Conservation (phyloP, 2,888 invertebrate genomes). For the Automeris io region DNA sequence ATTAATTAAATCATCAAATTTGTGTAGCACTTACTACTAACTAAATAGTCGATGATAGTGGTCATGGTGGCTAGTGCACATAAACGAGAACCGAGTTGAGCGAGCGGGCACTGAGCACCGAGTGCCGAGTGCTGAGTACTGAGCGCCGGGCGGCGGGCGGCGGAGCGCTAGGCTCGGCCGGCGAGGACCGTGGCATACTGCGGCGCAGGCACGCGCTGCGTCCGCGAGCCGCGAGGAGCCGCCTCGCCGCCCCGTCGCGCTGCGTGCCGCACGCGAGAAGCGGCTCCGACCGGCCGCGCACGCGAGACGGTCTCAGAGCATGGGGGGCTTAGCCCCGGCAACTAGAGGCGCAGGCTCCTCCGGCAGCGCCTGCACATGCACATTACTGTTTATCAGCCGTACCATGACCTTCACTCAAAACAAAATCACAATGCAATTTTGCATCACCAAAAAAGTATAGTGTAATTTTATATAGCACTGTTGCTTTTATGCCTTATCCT, state of each 20-base stretch:
- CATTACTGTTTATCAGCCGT: slow-evolving; percentile 61
- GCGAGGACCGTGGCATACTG: slow-evolving; percentile 20
- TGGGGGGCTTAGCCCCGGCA: slow-evolving; percentile 59
- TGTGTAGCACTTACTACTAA: slow-evolving; percentile 9
- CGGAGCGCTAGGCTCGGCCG: slow-evolving; percentile 19
- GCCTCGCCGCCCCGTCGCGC: slow-evolving; percentile 28
- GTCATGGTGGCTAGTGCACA: slow-evolving; percentile 29
- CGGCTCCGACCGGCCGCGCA: slow-evolving; percentile 68
- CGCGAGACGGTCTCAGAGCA: slow-evolving; percentile 50
- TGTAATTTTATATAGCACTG: too few species aligned
- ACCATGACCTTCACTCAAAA: too few species aligned
- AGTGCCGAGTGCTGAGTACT: slow-evolving; percentile 27
- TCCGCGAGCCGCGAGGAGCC: slow-evolving; percentile 27
- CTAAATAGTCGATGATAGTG: slow-evolving; percentile 22
- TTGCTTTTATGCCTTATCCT: too few species aligned
- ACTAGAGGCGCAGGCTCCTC: slow-evolving; percentile 50
- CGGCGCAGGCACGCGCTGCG: slow-evolving; percentile 22
- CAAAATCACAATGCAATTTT: slow-evolving; percentile 22
- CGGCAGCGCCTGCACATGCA: slow-evolving; percentile 70
- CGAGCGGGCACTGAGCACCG: slow-evolving; percentile 34
- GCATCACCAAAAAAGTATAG: too few species aligned
- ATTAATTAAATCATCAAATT: slow-evolving; percentile 1
- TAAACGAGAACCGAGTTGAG: slow-evolving; percentile 49
- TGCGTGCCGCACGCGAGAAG: slow-evolving; percentile 50
- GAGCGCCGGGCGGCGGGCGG: slow-evolving; percentile 19